A percentile compares a stretch with the other conserved stretches of the same genome.
phyloP scores from a whole-genome alignment of 2,797 vertebrate species.

The Nannoperca obscura region DNA sequence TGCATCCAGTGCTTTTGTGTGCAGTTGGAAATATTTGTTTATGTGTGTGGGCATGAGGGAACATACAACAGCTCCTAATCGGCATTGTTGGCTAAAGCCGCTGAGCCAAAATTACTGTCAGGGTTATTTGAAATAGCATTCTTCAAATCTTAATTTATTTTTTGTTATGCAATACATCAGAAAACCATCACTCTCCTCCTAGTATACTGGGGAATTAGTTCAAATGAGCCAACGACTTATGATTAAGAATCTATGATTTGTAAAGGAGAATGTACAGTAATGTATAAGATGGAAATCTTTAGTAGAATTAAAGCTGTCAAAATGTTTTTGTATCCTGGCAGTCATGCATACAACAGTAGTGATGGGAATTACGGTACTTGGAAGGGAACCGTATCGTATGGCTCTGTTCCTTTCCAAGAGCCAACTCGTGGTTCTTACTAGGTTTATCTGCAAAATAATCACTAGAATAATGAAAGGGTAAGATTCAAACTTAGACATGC shows the following conservation, averaged over 20 bases:
- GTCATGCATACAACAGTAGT: not conserved
- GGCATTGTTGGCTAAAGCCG: conserved; percentile 13
- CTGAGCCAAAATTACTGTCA: not conserved
- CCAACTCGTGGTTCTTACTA: no score
- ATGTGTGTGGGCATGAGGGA: conserved; percentile 7
- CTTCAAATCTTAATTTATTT: not conserved
- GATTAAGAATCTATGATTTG: not conserved
- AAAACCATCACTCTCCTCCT: not conserved
- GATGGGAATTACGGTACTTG: no score
- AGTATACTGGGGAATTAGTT: not conserved
- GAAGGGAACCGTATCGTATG: no score
- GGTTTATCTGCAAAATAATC: no score
- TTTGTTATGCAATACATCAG: not conserved
- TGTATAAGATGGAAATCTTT: not conserved
- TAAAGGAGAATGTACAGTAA: not conserved
- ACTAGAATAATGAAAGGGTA: no score
- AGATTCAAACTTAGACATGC: no score
- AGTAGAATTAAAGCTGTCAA: not conserved
- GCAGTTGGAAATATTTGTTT: conserved; percentile 9
- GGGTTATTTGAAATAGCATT: conserved; percentile 9
- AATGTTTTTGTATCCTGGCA: conserved; percentile 18
- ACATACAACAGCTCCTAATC: conserved; percentile 19
- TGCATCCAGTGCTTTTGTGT: conserved; percentile 14
- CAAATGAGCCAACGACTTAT: not conserved
- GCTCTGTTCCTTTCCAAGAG: no score